Conservation (phyloP, 2,113 vertebrate genomes). For the Prunella fulvescens region DNA sequence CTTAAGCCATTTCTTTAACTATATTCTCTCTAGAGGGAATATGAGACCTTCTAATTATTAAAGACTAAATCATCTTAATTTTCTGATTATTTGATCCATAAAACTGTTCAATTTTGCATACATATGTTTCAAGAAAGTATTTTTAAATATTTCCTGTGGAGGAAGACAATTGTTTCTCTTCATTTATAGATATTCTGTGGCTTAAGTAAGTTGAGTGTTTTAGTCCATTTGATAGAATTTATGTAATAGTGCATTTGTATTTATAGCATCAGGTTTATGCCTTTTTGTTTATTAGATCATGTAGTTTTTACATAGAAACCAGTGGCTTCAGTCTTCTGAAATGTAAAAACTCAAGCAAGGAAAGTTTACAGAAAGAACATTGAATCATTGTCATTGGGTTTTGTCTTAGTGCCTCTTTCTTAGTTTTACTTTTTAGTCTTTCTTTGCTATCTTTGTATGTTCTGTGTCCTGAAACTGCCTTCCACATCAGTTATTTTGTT, state of each 20-base stretch:
- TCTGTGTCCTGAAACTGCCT: not conserved
- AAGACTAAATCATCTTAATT: not conserved
- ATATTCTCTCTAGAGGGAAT: not conserved
- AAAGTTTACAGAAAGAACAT: not conserved
- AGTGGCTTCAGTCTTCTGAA: not conserved
- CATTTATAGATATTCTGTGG: not conserved
- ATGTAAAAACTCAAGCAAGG: not conserved
- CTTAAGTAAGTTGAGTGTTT: not conserved
- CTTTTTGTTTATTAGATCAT: not conserved
- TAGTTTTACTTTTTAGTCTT: not conserved
- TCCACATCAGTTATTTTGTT: not conserved
- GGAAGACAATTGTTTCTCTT: not conserved
- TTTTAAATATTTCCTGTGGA: not conserved
- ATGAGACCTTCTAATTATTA: not conserved
- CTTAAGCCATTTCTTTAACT: not conserved
- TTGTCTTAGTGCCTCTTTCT: not conserved
- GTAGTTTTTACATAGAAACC: not conserved
- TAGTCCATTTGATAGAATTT: not conserved
- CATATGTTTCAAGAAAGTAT: not conserved
- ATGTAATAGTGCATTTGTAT: not conserved
- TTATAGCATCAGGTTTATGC: not conserved
- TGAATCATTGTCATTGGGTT: not conserved
- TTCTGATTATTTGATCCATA: not conserved
- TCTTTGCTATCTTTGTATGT: not conserved
- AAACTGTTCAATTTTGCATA: not conserved